These are phyloP conservation scores for Eubucco bourcierii DNA, from an alignment of 2,113 vertebrate species.

Conservation along the genomic window DNA sequence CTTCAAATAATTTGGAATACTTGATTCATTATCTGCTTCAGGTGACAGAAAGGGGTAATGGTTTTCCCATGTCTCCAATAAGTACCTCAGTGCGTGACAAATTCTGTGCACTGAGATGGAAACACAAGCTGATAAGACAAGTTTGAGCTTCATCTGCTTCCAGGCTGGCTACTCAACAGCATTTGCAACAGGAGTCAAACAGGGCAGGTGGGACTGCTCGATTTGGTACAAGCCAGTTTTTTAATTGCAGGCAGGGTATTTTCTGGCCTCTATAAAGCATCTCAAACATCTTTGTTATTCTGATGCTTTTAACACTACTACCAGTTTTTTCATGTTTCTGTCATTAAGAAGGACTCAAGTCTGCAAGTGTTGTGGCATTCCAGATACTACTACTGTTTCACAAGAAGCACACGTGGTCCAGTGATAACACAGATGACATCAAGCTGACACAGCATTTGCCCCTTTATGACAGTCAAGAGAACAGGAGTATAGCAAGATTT, in stretches of 20 bases:
- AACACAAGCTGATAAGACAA: background rate
- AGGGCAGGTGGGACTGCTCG: background rate
- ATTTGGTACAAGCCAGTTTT: background rate
- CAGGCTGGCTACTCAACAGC: background rate
- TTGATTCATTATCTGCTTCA: background rate
- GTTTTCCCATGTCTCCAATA: background rate
- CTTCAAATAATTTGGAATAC: background rate
- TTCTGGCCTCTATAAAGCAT: background rate
- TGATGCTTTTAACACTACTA: background rate
- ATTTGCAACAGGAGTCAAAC: background rate
- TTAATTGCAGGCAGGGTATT: background rate
- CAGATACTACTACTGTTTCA: background rate
- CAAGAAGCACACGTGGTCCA: background rate
- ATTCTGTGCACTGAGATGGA: background rate
- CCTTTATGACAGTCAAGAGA: background rate
- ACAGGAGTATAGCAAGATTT: background rate
- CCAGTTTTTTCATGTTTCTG: background rate
- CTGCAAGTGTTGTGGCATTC: accelerated
- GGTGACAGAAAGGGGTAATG: background rate
- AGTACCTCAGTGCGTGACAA: background rate
- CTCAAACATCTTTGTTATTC: background rate
- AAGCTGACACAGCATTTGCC: background rate
- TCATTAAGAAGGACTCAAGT: background rate
- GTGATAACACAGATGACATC: background rate
- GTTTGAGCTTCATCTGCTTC: background rate